phyloP scores from a whole-genome alignment of 2,797 vertebrate genomes.

The Tapera naevia region DNA sequence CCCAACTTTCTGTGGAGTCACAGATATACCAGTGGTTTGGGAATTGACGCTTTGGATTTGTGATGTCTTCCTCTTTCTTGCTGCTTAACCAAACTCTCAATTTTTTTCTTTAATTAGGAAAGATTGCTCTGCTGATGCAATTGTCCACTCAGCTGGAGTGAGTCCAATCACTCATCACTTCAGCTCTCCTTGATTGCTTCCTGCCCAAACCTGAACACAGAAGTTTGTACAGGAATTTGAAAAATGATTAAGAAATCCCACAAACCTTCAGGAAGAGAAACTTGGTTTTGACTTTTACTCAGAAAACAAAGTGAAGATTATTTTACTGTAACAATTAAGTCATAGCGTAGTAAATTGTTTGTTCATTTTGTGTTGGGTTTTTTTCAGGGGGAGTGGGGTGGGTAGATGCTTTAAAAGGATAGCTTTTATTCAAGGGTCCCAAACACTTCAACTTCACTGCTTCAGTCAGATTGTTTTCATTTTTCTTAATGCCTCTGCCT shows the following conservation, averaged over 20 bases:
- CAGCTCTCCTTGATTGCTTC: neutral
- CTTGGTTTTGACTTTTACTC: neutral
- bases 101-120: slow-evolving; percentile 13
- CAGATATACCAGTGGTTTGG: neutral
- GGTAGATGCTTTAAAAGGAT: neutral
- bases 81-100: neutral
- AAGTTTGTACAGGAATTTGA: neutral
- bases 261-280: neutral
- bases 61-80: neutral
- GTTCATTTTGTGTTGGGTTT: accelerated
- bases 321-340: neutral
- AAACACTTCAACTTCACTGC: neutral
- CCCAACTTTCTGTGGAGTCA: neutral
- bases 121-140: neutral
- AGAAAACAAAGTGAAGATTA: neutral
- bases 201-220: neutral
- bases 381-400: accelerated
- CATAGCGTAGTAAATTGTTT: neutral
- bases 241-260: neutral
- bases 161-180: neutral
- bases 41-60: neutral
- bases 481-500: neutral
- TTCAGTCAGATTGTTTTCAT: neutral
- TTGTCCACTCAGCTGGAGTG: neutral
- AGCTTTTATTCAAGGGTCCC: neutral